phyloP scores from a whole-genome alignment of 2,888 invertebrate species.

The Timandra comae region DNA sequence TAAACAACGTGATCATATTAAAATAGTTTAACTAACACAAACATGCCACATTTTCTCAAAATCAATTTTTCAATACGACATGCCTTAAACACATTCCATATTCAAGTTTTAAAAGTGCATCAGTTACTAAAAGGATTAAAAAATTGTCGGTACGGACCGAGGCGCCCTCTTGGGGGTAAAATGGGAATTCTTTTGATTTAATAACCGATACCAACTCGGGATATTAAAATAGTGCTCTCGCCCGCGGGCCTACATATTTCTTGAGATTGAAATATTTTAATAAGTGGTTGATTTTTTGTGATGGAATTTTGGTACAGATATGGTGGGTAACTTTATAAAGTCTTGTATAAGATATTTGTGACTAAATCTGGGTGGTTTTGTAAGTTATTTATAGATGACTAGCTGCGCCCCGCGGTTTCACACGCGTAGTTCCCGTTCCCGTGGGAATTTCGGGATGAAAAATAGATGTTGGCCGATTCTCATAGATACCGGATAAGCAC shows the following conservation, averaged over 20 bases:
- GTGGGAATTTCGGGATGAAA: no score
- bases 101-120: slow-evolving; percentile 20
- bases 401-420: no score
- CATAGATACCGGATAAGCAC: no score
- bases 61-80: not conserved
- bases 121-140: slow-evolving; percentile 18
- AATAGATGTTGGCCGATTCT: no score
- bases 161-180: slow-evolving; percentile 1
- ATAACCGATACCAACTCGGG: slow-evolving; percentile 22
- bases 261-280: slow-evolving; percentile 19
- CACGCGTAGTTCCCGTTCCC: no score
- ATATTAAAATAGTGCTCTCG: slow-evolving; percentile 23
- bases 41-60: slow-evolving; percentile 3
- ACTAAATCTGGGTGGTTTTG: no score
- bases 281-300: slow-evolving; percentile 14
- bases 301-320: slow-evolving; percentile 16
- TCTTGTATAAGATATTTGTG: no score
- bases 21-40: no score
- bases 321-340: no score
- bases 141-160: slow-evolving; percentile 6
- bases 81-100: slow-evolving; percentile 6
- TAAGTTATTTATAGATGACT: no score
- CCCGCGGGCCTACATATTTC: slow-evolving; percentile 21
- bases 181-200: slow-evolving; percentile 23
- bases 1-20: no score